Conservation (phyloP, 2,113 vertebrate genomes). For the Oncorhynchus clarkii region DNA sequence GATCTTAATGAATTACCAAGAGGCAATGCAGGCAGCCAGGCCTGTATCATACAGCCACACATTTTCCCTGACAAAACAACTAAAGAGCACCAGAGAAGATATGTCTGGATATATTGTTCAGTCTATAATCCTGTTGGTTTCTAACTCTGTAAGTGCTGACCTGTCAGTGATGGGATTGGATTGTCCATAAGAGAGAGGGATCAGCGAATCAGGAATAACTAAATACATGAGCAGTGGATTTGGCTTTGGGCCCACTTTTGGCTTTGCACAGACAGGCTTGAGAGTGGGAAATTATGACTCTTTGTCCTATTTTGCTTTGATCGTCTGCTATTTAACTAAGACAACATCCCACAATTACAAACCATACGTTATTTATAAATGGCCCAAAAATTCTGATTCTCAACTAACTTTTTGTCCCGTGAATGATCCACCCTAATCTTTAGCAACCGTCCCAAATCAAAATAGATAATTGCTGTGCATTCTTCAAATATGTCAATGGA, state of each 20-base stretch:
- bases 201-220: constrained; percentile 56
- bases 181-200: constrained; percentile 38
- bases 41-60: background rate
- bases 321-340: too few relatives aligned
- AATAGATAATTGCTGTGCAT: too few relatives aligned
- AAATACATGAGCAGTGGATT: constrained; percentile 37
- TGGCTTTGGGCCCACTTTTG: background rate
- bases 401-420: too few relatives aligned
- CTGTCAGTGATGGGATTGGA: constrained; percentile 36
- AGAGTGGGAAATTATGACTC: background rate
- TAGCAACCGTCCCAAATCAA: too few relatives aligned
- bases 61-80: background rate
- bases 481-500: too few relatives aligned
- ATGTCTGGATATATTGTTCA: constrained; percentile 15
- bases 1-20: background rate
- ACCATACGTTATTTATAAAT: too few relatives aligned
- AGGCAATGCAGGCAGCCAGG: background rate
- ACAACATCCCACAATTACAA: too few relatives aligned
- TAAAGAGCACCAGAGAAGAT: constrained; percentile 4
- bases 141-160: constrained; percentile 39
- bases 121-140: constrained; percentile 12
- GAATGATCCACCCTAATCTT: too few relatives aligned
- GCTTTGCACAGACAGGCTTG: constrained; percentile 3
- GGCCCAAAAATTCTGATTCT: too few relatives aligned
- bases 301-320: too few relatives aligned